Base-by-base conservation (phyloP, 1,140 invertebrate genomes). In the Babylonia areolata region DNA sequence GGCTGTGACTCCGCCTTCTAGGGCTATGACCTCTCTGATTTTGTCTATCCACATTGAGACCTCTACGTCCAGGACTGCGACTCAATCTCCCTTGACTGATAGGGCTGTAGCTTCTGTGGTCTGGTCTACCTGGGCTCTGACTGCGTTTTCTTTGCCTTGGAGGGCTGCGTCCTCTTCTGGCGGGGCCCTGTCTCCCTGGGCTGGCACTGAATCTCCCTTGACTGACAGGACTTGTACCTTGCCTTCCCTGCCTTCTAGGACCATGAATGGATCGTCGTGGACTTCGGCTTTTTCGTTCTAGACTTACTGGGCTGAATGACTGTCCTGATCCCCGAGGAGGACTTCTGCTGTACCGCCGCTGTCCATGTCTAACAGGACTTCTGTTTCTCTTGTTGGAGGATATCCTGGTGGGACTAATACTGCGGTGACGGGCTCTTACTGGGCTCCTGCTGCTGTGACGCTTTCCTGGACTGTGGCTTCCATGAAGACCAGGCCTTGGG, bases 51-150 rank as follows among this genome's bases (percentile, higher is more conserved):
- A 37, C 15, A 37, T 37, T 3, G 15, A 15, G 37, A 3, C 9
- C 75, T 31, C 33, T 33, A 6, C 46, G 42, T 31, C 46, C 39
- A 33, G 78, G 42, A 69, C 79, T 81, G 6, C 54, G 81, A 28
- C 81, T 82, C 81, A 64, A 58, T 20, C 81, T 64, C 11, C 81
- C 64, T 64, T 58, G 79, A 23, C 42, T 81, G 39, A 51, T 77
- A 0, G 73, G 73, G 35, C 79, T 81, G 31, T 51, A 58, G 35
- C 79, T 81, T 33, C 79, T 81, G 79, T 40, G 40, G 31, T 81
- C 42, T 28, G 23, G n/a, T 54, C 12, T 39, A 51, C 20, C 28
- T 33, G 79, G 79, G 31, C 79, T 81, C 17, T 40, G 42, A 54
- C 79, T 31, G 35, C n/a, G 79, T 28, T 46, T 39, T n/a, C n/a